Evolutionary conservation across 1,140 invertebrate genomes (phyloP), one percentile per base, ranked within the genome.

Genomic region (Portunus trituberculatus): DNA sequence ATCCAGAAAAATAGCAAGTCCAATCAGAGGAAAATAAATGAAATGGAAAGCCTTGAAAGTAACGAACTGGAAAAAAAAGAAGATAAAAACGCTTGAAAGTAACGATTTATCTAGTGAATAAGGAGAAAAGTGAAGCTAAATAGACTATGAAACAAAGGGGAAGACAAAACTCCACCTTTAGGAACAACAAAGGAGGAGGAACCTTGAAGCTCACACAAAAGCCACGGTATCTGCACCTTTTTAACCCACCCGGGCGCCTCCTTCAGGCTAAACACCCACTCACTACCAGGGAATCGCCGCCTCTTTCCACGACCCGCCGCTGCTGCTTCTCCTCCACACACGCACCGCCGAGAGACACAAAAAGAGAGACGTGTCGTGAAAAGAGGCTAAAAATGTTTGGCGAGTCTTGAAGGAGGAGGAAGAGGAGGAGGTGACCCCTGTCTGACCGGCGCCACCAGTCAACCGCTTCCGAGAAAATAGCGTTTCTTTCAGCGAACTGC

Each of bases 391-490:
- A 92, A 92, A 39, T 31, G 83, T 39, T 29, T 16, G 45, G 52
- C 45, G 32, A 48, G 92, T 87, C 82, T 92, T 31, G 16, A 3
- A 48, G 88, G 88, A 90, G 48, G 88, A 82, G n/a, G 67, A 45
- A 59, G 39, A 76, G 91, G 91, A 46, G 94, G 91, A 31, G 31
- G 46, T 95, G 94, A 95, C 91, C 94, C 91, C 83, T 76, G 20
- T 4, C 16, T 46, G 59, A 88, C 91, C 94, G 94, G 20, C 94
- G 91, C 67, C 91, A 14, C 84, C 94, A 95, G 28, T 95, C n/a
- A 93, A 95, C n/a, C 94, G 94, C 94, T 95, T 95, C 94, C 39
- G 84, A 93, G 94, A 95, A 95, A 95, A 95, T 95, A 86, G 91
- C 39, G 3, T 59, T 39, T 89, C 94, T 95, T 95, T 95, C 94